Percentiles rank a stretch among this genome's conserved stretches.
Conservation (phyloP, 2,888 invertebrate genomes). For the Apeira syringaria region DNA sequence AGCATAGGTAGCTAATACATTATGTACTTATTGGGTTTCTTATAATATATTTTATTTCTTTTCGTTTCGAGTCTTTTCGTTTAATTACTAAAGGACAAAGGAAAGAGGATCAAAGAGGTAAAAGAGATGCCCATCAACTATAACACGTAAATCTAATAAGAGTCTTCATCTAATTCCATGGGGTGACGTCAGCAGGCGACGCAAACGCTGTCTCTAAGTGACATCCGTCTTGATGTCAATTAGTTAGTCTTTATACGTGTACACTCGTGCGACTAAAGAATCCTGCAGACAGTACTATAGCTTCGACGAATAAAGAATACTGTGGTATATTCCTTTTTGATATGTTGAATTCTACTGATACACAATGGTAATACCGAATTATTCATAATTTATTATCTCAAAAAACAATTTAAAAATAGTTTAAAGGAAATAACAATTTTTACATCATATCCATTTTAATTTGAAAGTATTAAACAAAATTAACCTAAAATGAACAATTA, state of each 20-base stretch:
- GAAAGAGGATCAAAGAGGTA: constrained; percentile 27
- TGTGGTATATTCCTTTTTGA: too few species aligned
- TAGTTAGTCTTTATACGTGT: constrained; percentile 38
- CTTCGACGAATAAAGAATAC: not conserved
- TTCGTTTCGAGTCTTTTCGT: constrained; percentile 18
- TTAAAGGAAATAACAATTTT: too few species aligned
- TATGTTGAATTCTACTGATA: too few species aligned
- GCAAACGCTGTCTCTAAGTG: constrained; percentile 43
- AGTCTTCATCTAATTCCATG: constrained; percentile 37
- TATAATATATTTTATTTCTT: too few species aligned
- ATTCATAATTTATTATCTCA: too few species aligned
- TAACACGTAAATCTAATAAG: constrained; percentile 43
- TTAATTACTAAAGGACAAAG: constrained; percentile 25
- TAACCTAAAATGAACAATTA: too few species aligned
- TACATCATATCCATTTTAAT: too few species aligned
- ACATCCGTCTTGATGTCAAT: constrained; percentile 61
- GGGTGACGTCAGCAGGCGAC: constrained; percentile 36
- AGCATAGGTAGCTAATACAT: too few species aligned
- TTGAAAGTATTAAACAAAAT: too few species aligned
- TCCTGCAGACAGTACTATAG: not conserved
- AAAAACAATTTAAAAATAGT: too few species aligned
- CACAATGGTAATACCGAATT: too few species aligned
- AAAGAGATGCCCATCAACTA: constrained; percentile 33
- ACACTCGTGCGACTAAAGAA: not conserved
- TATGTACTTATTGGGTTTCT: too few species aligned